These are phyloP conservation scores for Mesodorylaimus sp. DNA, from an alignment of 2,888 invertebrate genomes.

Conservation along the genomic window DNA sequence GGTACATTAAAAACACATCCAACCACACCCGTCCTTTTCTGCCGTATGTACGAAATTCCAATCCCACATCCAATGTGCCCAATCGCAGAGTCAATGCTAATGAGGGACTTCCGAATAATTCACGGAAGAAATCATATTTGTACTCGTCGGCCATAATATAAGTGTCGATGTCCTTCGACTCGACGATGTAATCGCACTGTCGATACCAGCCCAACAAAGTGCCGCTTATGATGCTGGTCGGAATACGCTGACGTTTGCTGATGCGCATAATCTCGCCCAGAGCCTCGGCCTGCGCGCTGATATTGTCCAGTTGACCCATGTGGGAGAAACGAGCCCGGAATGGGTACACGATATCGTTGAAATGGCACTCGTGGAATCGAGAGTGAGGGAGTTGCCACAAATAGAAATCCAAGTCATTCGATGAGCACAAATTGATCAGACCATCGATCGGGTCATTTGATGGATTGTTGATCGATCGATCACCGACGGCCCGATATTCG, in stretches of 20 bases:
- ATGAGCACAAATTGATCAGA: too few relatives aligned
- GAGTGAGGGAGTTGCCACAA: too few relatives aligned
- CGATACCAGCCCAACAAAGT: conserved; percentile 6
- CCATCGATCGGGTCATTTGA: too few relatives aligned
- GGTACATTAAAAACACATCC: background rate
- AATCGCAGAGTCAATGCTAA: background rate
- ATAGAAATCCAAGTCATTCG: too few relatives aligned
- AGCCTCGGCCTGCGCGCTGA: background rate
- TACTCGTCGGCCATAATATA: background rate
- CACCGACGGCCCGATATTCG: too few relatives aligned
- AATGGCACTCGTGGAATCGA: too few relatives aligned
- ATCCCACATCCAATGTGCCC: background rate
- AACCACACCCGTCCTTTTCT: background rate
- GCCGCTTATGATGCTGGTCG: background rate
- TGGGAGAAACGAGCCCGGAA: too few relatives aligned
- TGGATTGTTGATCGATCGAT: too few relatives aligned
- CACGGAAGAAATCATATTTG: background rate
- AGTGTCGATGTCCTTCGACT: background rate
- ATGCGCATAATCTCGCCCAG: background rate
- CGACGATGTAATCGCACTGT: conserved; percentile 7
- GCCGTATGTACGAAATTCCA: background rate
- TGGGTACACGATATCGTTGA: too few relatives aligned
- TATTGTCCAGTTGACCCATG: too few relatives aligned
- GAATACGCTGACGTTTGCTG: background rate
- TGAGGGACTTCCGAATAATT: background rate